Conservation (phyloP, 2,113 vertebrate genomes). For the Hystrix cristata region DNA sequence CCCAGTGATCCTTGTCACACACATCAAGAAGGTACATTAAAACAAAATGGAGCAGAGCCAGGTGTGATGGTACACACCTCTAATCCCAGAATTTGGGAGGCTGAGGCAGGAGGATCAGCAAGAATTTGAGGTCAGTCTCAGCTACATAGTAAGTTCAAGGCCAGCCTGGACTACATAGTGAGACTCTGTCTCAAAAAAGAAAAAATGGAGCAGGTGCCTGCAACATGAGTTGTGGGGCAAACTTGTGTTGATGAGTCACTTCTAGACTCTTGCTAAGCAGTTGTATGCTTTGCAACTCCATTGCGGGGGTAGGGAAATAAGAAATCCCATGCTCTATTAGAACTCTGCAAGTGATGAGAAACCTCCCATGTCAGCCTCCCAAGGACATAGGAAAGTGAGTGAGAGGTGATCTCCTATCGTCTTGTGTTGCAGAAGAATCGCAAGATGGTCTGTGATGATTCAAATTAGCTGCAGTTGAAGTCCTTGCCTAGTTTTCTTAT, state of each 20-base stretch:
- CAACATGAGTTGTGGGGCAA: neutral
- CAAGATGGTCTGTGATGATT: neutral
- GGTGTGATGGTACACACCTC: neutral
- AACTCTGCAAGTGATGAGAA: neutral
- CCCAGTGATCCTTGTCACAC: neutral
- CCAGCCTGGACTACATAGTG: neutral
- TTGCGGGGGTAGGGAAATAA: neutral
- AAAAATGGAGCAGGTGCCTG: neutral
- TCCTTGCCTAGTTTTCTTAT: neutral
- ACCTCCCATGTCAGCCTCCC: neutral
- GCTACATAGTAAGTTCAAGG: neutral
- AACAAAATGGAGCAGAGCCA: constrained; percentile 34
- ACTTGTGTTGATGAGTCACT: neutral
- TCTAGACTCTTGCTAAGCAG: neutral
- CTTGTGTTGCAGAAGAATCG: neutral
- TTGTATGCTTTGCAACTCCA: neutral
- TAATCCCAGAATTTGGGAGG: neutral
- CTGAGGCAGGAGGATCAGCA: neutral
- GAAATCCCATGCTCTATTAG: neutral
- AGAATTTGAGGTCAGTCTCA: neutral
- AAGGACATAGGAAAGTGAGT: neutral
- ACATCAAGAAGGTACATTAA: constrained; percentile 2
- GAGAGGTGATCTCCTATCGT: neutral
- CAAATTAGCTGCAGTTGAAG: neutral
- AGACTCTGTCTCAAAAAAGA: neutral